Conservation (phyloP, 2,888 invertebrate species). For the Papilio elwesi region DNA sequence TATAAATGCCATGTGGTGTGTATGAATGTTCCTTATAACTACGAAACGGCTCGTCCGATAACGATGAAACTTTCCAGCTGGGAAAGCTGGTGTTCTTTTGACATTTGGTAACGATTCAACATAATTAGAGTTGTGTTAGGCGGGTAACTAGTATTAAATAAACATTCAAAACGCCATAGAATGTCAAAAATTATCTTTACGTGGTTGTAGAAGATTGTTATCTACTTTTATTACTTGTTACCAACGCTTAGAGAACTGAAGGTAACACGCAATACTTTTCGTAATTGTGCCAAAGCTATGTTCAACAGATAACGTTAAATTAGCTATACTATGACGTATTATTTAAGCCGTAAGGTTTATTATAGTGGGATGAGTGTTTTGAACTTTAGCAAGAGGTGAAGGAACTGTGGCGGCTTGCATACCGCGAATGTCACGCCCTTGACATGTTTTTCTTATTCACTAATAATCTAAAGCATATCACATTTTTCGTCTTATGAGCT, state of each 20-base stretch:
- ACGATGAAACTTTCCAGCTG: too few relatives aligned
- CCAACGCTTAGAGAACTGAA: background rate
- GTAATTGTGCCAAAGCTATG: slow-evolving; percentile 11
- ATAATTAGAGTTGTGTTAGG: too few relatives aligned
- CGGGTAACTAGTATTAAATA: too few relatives aligned
- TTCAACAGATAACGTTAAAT: background rate
- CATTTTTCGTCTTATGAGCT: background rate
- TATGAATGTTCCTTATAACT: too few relatives aligned
- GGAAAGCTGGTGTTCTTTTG: too few relatives aligned
- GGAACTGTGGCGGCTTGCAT: slow-evolving; percentile 28
- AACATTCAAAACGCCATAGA: too few relatives aligned
- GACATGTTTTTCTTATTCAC: slow-evolving; percentile 16
- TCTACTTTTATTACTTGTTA: background rate
- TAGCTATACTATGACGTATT: slow-evolving; percentile 5
- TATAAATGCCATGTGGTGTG: too few relatives aligned
- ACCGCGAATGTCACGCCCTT: slow-evolving; percentile 30
- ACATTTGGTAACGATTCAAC: too few relatives aligned
- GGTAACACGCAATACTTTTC: slow-evolving; percentile 11
- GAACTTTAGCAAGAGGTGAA: slow-evolving; percentile 37
- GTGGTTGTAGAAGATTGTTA: background rate
- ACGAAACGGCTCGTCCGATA: too few relatives aligned
- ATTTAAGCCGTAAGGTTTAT: background rate
- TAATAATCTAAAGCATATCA: background rate
- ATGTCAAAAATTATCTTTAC: background rate
- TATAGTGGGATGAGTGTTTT: background rate